Base-by-base conservation (phyloP, 1,140 invertebrate species). In the Tetramorium parvispinum region DNA sequence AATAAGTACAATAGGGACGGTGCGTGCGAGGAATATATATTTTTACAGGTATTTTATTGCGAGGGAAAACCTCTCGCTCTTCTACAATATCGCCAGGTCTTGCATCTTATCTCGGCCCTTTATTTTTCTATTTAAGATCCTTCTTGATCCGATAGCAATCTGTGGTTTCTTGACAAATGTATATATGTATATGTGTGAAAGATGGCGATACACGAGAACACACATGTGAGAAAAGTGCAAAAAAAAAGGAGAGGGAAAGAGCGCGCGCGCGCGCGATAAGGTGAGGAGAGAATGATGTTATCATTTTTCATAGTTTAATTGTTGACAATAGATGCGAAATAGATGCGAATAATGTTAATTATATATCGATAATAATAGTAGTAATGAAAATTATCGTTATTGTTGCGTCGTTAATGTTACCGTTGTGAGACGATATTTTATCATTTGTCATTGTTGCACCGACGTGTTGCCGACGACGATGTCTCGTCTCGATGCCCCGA, bases 341-440 rank as follows among this genome's bases (percentile, higher is more conserved):
- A 40, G 59, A 65, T 16, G 43, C 21, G 66, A 55, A 66, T 87
- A 75, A 57, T 85, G 51, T 86, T 87, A 75, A 87, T 77, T 71
- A 73, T 73, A 71, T 70, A 3, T 32, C 32, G 55, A 85, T 87
- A 51, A 53, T 85, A 71, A 27, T 85, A 53, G 43, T 66, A 73
- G 75, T 66, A 43, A 68, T 86, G 13, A 68, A 37, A 51, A 59
- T 77, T 77, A 68, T 86, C 51, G 55, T 87, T 87, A 87, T 83
- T 73, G 79, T 83, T 83, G 43, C 53, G 18, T 37, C 79, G 79
- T 75, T 75, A 75, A 83, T 83, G 79, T 75, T 83, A 75, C 66
- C 40, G 53, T 83, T 83, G 55, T 73, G 68, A 32, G 32, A 75
- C 40, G 27, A 51, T 85, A 86, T 71, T 86, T 83, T 85, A 66